phyloP scores from a whole-genome alignment of 2,888 invertebrate species.

The Tetranychus piercei region DNA sequence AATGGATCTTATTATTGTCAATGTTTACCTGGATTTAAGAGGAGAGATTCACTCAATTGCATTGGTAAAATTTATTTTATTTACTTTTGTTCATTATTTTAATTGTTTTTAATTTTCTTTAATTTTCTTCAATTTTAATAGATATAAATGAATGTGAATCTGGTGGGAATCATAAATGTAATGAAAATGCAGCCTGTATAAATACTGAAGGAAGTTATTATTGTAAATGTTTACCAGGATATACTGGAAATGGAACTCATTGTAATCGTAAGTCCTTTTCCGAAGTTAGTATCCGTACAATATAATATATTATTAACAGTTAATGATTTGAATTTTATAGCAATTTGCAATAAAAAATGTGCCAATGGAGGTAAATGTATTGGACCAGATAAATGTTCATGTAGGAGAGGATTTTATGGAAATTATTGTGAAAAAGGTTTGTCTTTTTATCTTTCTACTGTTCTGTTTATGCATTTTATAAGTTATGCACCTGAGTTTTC shows the following conservation, averaged over 20 bases:
- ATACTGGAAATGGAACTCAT: constrained; percentile 53
- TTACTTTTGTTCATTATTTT: neutral
- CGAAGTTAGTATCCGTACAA: neutral
- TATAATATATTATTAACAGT: neutral
- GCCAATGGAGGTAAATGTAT: constrained; percentile 64
- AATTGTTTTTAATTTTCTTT: no score
- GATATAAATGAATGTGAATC: constrained; percentile 50
- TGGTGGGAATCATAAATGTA: constrained; percentile 48
- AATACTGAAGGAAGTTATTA: constrained; percentile 58
- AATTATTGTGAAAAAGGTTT: constrained; percentile 52
- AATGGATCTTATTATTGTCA: constrained; percentile 63
- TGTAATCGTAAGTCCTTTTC: constrained; percentile 50
- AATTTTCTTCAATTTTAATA: neutral
- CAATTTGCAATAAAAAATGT: constrained; percentile 58
- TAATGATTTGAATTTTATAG: constrained; percentile 35
- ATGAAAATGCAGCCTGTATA: constrained; percentile 53
- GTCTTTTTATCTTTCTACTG: no score
- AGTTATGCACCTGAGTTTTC: neutral
- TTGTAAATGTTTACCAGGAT: constrained; percentile 53
- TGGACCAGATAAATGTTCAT: constrained; percentile 55
- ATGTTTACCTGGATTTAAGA: constrained; percentile 53
- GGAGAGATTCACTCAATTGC: constrained; percentile 37
- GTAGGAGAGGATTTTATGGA: constrained; percentile 62
- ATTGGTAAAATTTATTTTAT: constrained; percentile 22
- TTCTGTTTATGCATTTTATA: neutral